Evolutionary conservation across 2,888 invertebrate genomes (phyloP).

Genomic region (Rambutsinella grinnellia): DNA sequence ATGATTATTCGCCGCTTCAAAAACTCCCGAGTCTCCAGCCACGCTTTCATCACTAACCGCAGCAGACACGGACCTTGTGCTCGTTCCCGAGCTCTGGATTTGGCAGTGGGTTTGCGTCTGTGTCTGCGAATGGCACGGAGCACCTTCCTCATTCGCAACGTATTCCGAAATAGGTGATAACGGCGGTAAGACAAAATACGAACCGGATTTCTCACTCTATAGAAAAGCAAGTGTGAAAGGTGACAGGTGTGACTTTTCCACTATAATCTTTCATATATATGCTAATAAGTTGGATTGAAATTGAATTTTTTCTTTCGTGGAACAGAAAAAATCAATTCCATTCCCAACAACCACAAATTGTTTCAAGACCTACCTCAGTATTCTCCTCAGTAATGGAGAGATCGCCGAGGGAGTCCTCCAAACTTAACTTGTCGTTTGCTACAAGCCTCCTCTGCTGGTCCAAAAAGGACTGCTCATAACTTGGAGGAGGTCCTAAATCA

Average conservation of each 20-base stretch:
- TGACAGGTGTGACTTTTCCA: background rate
- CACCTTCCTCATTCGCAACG: constrained; percentile 73
- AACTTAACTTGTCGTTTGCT: constrained; percentile 36
- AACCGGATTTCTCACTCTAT: constrained; percentile 62
- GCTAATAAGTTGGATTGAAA: constrained; percentile 18
- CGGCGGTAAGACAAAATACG: constrained; percentile 71
- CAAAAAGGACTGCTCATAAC: constrained; percentile 78
- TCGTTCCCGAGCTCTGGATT: constrained; percentile 74
- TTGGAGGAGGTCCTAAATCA: constrained; percentile 73
- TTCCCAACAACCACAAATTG: background rate
- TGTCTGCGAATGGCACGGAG: constrained; percentile 65
- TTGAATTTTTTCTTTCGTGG: background rate
- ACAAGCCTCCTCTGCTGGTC: constrained; percentile 62
- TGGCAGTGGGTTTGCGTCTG: constrained; percentile 69
- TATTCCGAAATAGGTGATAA: constrained; percentile 90
- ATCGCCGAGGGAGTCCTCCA: constrained; percentile 62
- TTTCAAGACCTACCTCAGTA: constrained; percentile 22
- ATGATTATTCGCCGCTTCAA: constrained; percentile 84
- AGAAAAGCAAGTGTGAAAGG: constrained; percentile 1
- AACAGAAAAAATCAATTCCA: background rate
- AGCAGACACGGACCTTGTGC: constrained; percentile 90
- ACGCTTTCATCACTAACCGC: constrained; percentile 98
- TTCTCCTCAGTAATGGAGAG: constrained; percentile 56
- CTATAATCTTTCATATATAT: constrained; percentile 24
- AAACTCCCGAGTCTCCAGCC: constrained; percentile 94